A percentile compares a stretch with the other conserved stretches of the same genome.
These are phyloP conservation scores for Hippopotamyrus pictus DNA, from an alignment of 2,797 vertebrate species.

Conservation along the genomic window DNA sequence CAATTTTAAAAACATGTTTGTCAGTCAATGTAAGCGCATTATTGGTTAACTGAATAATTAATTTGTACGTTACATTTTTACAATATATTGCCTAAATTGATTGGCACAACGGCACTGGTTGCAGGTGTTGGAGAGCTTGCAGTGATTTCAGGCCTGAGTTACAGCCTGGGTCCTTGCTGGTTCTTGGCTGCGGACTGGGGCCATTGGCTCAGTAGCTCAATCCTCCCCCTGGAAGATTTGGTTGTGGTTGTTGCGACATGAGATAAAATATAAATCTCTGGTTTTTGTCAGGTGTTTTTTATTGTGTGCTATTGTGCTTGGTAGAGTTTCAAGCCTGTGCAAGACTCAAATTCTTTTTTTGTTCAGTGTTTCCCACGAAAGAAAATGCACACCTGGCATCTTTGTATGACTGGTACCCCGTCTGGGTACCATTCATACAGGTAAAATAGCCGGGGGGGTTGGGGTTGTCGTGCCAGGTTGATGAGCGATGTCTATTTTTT, in stretches of 20 bases:
- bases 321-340: not conserved
- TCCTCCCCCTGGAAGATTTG: not conserved
- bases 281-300: not conserved
- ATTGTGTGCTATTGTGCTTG: not conserved
- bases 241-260: not conserved
- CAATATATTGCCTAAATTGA: not conserved
- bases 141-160: not conserved
- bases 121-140: not conserved
- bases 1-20: not conserved
- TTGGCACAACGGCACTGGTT: not conserved
- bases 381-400: not conserved
- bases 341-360: not conserved
- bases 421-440: no score
- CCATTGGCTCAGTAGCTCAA: not conserved
- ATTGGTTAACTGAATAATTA: no score
- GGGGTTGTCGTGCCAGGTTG: no score
- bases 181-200: not conserved
- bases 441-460: no score
- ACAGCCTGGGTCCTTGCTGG: not conserved
- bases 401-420: not conserved
- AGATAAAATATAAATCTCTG: not conserved
- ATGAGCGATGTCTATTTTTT: no score
- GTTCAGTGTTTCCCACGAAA: not conserved
- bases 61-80: not conserved
- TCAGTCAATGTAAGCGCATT: not conserved